Percentiles rank a stretch among this genome's conserved stretches.
Evolutionary conservation across 30 jellyfish, hydroid and myxozoan species (phyloP).

Genomic region (Catostylus mosaicus): DNA sequence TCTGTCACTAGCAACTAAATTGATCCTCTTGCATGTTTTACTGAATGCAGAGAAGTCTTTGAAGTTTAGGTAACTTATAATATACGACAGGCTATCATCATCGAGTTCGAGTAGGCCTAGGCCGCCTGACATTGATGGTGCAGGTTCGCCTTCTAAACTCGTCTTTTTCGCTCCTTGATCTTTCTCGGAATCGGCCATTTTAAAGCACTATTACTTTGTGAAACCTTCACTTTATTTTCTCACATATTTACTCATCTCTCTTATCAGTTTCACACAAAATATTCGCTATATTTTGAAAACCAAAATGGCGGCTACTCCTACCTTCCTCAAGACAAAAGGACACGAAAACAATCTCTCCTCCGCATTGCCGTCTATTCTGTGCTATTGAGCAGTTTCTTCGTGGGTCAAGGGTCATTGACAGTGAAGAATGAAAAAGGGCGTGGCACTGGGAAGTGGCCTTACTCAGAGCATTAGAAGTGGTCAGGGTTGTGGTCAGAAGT

Average conservation of each 20-base stretch:
- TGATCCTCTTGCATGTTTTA: conserved; percentile 46
- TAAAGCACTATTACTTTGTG: no score
- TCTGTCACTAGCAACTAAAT: conserved; percentile 37
- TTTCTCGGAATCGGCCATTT: neutral
- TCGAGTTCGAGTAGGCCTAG: conserved; percentile 55
- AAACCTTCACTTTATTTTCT: no score
- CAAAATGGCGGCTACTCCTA: conserved; percentile 5
- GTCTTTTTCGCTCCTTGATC: neutral
- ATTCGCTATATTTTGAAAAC: no score
- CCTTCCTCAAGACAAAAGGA: neutral
- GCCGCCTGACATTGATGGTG: neutral
- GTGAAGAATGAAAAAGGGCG: no score
- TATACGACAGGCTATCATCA: conserved; percentile 19
- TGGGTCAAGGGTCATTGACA: no score
- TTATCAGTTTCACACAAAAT: no score
- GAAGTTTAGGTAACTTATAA: conserved; percentile 28
- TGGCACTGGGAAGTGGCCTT: no score
- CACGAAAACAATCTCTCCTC: neutral
- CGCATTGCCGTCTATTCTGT: neutral
- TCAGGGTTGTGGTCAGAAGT: no score
- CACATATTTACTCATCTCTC: no score
- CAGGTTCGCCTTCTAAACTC: neutral
- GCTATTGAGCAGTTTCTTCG: neutral
- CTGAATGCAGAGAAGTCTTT: conserved; percentile 22
- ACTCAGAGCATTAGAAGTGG: no score